phyloP scores from a whole-genome alignment of 2,888 invertebrate genomes.

The Drosophila tripunctata region DNA sequence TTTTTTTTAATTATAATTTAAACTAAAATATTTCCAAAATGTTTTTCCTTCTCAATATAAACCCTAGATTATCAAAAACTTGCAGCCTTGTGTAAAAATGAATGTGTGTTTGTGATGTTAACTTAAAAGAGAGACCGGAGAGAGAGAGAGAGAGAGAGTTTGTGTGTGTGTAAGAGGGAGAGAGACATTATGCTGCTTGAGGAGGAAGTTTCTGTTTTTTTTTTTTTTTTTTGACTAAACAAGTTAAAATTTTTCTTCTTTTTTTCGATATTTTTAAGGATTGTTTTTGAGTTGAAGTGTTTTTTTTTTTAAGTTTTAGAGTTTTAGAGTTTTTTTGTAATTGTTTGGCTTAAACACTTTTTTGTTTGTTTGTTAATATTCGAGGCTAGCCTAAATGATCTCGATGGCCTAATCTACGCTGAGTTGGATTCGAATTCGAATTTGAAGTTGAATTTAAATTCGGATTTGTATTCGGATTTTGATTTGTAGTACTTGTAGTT shows the following conservation, averaged over 20 bases:
- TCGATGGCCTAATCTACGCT: constrained; percentile 89
- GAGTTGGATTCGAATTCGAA: constrained; percentile 42
- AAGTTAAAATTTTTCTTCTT: constrained; percentile 12
- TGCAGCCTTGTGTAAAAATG: background rate
- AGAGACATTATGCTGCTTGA: background rate
- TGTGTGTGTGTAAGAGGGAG: too few relatives aligned
- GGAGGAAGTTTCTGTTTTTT: too few relatives aligned
- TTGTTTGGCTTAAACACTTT: background rate
- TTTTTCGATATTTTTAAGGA: constrained; percentile 16
- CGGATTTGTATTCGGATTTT: constrained; percentile 38
- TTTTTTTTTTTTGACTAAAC: constrained; percentile 9
- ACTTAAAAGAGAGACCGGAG: constrained; percentile 6
- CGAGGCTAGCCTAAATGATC: constrained; percentile 85
- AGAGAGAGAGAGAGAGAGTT: constrained; percentile 9
- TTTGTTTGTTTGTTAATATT: constrained; percentile 7
- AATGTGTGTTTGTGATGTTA: constrained; percentile 16
- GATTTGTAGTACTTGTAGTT: constrained; percentile 72
- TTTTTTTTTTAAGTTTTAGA: background rate
- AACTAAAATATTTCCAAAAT: too few relatives aligned
- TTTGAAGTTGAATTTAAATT: constrained; percentile 21
- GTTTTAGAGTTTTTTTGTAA: constrained; percentile 3
- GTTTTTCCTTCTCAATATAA: too few relatives aligned
- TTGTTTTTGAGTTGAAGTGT: constrained; percentile 11
- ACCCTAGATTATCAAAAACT: background rate
- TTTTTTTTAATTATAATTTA: too few relatives aligned